Evolutionary conservation across 2,797 vertebrate species (phyloP), one percentile per base, ranked within the genome.

Genomic region (Karalla daura): DNA sequence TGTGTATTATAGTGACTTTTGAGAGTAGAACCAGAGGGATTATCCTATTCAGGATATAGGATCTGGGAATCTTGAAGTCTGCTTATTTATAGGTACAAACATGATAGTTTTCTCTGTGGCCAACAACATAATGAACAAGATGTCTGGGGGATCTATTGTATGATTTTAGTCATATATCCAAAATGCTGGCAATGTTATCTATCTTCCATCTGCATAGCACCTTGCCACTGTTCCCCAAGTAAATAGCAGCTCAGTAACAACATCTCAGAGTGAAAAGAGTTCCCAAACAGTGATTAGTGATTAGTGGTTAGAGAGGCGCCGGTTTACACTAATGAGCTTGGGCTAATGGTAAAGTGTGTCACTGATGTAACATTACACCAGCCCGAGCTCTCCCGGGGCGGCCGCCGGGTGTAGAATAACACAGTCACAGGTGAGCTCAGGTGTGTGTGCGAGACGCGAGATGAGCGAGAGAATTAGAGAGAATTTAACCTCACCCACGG

Each of bases 291-390:
- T 21, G 40, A 70, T 60, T 13, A 50, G 59, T 80, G 39, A 72
- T 66, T 47, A 63, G 53, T 20, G 23, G 41, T 70, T 25, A 44
- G 63, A 60, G 64, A 61, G 17, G 65, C 33, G 32, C 20, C 36
- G 23, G 43, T 75, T 70, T 66, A 58, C 56, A 18, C 45, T 76
- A 80, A 86, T 70, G 76, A 84, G 33, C 74, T 74, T 66, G 5
- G 63, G 61, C 65, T 76, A 68, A 85, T 64, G 64, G 25, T 55
- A 60, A 85, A 77, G 56, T 63, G 74, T 88, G 81, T 86, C 82
- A 64, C 24, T 47, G 67, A 71, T 46, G 88, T 82, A 85, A 90
- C 2, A 5, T 23, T 53, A 85, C 74, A 89, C 88, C 85, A 75
- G 74, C n/a, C 35, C 7, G 20, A 36, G 52, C 28, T 73, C 80